Base-by-base conservation (phyloP, 2,113 vertebrate species). In the Phoxinus phoxinus region DNA sequence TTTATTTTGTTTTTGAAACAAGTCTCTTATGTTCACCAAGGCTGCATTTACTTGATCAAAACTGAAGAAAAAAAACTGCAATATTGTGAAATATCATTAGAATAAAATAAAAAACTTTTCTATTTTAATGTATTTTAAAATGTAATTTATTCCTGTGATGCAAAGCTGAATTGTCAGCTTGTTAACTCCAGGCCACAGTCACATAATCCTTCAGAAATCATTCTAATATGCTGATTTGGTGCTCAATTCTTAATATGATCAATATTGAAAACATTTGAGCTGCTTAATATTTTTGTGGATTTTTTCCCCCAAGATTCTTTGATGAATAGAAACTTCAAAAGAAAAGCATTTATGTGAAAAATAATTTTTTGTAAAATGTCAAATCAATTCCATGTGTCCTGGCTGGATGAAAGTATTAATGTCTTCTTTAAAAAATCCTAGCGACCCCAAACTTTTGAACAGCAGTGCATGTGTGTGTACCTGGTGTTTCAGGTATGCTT, bases 401-500 rank as follows among this genome's bases (percentile, higher is more conserved):
- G 17, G 3, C 63, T 35, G 30, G 7, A 69, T 69, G 19, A 69
- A 69, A 69, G 30, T 6, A 17, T 3, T 19, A 0, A 17, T 32
- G 30, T 32, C 3, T 65, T 65, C 12, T 53, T 56, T 53, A 7
- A 56, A 53, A 3, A 35, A 35, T 35, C 65, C 30, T 67, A 35
- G 4, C 10, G 1, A 69, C 3, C 1, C 30, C 32, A 41, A 73
- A 25, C 23, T 8, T 67, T 67, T 48, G 1, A 74, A 37, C 41
- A 19, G 73, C 15, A 51, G 25, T 30, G 25, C 73, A 51, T 53
- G 48, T 51, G 48, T 51, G 41, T 63, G 93, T 81, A 96, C 96
- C 95, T 97, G 96, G 4, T 94, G 94, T 86, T 94, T 94, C 91
- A 99, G 96, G 88, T 94, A 96, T 86, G 96, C 96, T 93, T 96